phyloP scores from a whole-genome alignment of 2,113 vertebrate species.

The Anhinga anhinga region DNA sequence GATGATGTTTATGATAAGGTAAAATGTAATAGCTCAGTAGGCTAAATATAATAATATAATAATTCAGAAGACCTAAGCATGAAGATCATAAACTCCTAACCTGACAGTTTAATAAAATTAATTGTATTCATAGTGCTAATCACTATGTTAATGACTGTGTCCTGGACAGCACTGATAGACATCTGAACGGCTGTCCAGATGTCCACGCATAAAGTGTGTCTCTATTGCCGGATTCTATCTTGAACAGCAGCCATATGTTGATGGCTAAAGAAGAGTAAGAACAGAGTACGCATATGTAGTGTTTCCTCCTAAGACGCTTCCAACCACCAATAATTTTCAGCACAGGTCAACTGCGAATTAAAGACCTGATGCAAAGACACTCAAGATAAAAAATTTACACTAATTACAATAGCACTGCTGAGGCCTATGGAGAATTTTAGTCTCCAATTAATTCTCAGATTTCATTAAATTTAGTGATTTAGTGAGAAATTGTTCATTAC shows the following conservation, averaged over 20 bases:
- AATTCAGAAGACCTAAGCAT: neutral
- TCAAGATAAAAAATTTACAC: neutral
- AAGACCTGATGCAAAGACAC: neutral
- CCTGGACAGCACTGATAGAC: neutral
- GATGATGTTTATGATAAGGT: neutral
- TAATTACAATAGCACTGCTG: neutral
- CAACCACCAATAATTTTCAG: neutral
- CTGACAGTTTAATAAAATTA: neutral
- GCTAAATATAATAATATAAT: neutral
- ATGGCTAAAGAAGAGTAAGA: neutral
- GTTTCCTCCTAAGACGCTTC: neutral
- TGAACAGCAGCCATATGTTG: rapidly evolving
- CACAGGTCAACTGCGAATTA: neutral
- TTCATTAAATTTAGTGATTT: conserved; percentile 13
- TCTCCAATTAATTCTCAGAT: neutral
- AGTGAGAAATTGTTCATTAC: neutral
- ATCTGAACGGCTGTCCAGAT: neutral
- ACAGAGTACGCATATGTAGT: neutral
- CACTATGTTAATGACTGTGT: neutral
- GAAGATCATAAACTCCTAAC: neutral
- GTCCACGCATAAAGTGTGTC: neutral
- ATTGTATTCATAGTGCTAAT: neutral
- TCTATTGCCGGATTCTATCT: neutral
- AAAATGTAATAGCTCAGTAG: neutral
- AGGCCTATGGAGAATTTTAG: neutral